Evolutionary conservation across 1,140 invertebrate genomes (phyloP).

Genomic region (Lepidotrigona ventralis): DNA sequence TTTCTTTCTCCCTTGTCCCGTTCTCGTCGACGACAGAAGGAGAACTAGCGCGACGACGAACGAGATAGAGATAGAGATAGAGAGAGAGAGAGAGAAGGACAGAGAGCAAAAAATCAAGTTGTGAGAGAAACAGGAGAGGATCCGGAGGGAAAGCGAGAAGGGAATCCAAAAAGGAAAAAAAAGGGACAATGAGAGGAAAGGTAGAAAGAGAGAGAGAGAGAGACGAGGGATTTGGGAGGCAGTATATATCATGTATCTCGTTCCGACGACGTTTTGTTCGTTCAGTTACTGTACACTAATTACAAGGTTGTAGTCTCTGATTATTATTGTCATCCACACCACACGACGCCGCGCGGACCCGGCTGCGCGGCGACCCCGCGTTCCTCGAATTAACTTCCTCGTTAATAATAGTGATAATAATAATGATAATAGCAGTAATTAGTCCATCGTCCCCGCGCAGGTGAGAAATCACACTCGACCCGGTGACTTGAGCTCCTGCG

Average conservation of each 20-base stretch:
- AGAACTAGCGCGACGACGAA: neutral
- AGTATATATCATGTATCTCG: slow-evolving; percentile 42
- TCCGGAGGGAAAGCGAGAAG: neutral
- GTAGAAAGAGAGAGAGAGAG: slow-evolving; percentile 2
- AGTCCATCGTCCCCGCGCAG: neutral
- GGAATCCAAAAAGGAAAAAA: neutral
- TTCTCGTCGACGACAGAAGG: neutral
- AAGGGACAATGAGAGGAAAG: neutral
- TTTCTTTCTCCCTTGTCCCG: neutral
- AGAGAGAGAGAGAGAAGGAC: neutral
- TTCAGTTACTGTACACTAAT: slow-evolving; percentile 78
- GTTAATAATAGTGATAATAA: too few relatives aligned
- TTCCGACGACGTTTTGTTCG: slow-evolving; percentile 46
- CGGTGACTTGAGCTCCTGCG: slow-evolving; percentile 77
- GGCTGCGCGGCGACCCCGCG: slow-evolving; percentile 36
- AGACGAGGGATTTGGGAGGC: slow-evolving; percentile 7
- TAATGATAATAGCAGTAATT: slow-evolving; percentile 1
- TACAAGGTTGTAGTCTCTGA: slow-evolving; percentile 77
- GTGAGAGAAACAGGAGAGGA: neutral
- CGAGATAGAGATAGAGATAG: neutral
- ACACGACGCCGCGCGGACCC: slow-evolving; percentile 48
- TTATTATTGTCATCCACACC: slow-evolving; percentile 80
- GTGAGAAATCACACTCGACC: slow-evolving; percentile 76
- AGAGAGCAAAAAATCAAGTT: neutral
- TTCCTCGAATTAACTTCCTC: slow-evolving; percentile 3